These are phyloP conservation scores for Lepidochitona cinerea DNA, from an alignment of 2,888 invertebrate genomes.

Conservation along the genomic window DNA sequence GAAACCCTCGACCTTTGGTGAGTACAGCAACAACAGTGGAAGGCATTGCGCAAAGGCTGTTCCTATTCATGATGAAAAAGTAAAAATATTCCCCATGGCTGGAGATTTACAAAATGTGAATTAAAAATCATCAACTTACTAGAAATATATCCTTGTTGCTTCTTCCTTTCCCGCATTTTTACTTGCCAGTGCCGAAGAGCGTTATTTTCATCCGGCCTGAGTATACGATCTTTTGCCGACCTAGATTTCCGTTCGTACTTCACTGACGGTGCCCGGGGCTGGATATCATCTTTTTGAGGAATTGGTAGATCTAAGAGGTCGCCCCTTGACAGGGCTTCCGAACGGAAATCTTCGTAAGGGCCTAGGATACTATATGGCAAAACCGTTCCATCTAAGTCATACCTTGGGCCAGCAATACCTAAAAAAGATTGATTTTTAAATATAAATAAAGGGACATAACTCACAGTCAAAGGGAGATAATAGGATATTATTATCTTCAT, in stretches of 20 bases:
- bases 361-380: conserved; percentile 69
- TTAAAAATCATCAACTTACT: conserved; percentile 48
- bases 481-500: too few species aligned
- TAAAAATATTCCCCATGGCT: too few species aligned
- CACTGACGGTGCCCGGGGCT: conserved; percentile 40
- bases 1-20: too few species aligned
- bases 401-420: conserved; percentile 64
- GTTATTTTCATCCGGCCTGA: conserved; percentile 56
- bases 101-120: too few species aligned
- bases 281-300: conserved; percentile 27
- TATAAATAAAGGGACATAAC: too few species aligned
- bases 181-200: conserved; percentile 68
- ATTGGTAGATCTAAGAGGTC: conserved; percentile 51
- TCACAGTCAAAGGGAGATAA: too few species aligned
- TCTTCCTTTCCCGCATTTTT: conserved; percentile 66
- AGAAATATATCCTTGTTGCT: conserved; percentile 67
- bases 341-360: conserved; percentile 63
- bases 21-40: too few species aligned
- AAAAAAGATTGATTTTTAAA: too few species aligned
- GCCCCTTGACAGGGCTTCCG: conserved; percentile 52
- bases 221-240: conserved; percentile 9
- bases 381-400: conserved; percentile 58
- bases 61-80: too few species aligned
- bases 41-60: too few species aligned
- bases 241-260: conserved; percentile 61